Evolutionary conservation across 2,797 vertebrate species (phyloP).

Genomic region (Alauda arvensis): DNA sequence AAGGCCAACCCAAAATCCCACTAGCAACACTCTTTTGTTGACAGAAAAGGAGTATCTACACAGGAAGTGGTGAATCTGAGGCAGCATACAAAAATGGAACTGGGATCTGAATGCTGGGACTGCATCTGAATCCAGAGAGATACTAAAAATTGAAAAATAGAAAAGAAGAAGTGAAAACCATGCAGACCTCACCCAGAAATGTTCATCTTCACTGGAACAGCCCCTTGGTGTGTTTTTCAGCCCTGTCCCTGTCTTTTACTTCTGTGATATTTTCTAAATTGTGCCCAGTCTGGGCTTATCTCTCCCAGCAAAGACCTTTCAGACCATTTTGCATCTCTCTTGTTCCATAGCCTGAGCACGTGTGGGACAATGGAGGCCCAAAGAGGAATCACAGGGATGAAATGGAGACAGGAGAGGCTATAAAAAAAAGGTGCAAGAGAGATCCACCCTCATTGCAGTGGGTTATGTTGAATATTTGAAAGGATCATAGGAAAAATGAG

Average conservation of each 20-base stretch:
- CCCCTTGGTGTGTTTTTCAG: background rate
- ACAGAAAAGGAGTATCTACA: background rate
- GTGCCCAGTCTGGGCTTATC: background rate
- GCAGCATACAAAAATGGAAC: background rate
- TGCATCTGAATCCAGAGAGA: background rate
- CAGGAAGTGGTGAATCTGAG: background rate
- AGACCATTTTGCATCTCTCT: background rate
- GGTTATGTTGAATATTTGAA: background rate
- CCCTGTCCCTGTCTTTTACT: background rate
- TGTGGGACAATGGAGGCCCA: background rate
- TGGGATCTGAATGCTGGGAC: background rate
- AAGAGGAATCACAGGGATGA: background rate
- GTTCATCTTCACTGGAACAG: background rate
- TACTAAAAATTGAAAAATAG: background rate
- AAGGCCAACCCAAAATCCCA: background rate
- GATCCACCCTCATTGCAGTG: background rate
- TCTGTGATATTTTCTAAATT: background rate
- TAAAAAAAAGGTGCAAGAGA: background rate
- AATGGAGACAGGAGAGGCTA: background rate
- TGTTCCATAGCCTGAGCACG: accelerated
- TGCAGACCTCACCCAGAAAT: background rate
- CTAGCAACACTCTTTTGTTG: background rate
- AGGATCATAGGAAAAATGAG: background rate
- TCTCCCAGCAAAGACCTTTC: background rate
- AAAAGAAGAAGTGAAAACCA: background rate